Base-by-base conservation (phyloP, 2,888 invertebrate species). In the Hyposoter didymator region DNA sequence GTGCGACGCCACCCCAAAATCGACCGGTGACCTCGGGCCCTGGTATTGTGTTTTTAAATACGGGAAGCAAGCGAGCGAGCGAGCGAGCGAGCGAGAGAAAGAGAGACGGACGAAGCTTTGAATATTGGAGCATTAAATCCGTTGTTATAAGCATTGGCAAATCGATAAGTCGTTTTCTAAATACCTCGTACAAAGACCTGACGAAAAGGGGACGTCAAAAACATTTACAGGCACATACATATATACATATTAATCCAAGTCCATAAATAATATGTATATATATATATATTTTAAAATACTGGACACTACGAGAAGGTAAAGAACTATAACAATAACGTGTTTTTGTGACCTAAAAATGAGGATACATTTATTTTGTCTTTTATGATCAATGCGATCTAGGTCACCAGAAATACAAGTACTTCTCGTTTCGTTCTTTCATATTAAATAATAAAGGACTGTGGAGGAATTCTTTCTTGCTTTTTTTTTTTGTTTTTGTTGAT, bases 331-430 rank as follows among this genome's bases (percentile, higher is more conserved):
- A 91, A 93, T 91, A 90, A 90, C 90, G 55, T 55, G 22, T 91
- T 89, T 95, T 95, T 95, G 95, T 95, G 95, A 96, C 95, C 96
- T 95, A 95, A 95, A 96, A 95, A 96, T 96, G 96, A 96, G 95
- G 95, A 96, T 96, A 96, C 96, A 96, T 96, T 96, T 96, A 96
- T 96, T 96, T 95, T 95, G 95, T 95, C 95, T 96, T 95, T 95
- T 95, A 95, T 96, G 92, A 93, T 94, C 93, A 94, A 93, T 94
- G 93, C 93, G 92, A 94, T 94, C 93, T 94, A 94, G 94, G 94
- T 94, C 94, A 94, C 94, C 94, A 92, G 92, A 93, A 94, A 93
- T 94, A 94, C 94, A 94, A 92, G 92, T 92, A 92, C 91, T 92
- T 92, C 91, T 92, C 88, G 90, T 87, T 87, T 87, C 86, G 84